Base-by-base conservation (phyloP, 1,140 invertebrate genomes). In the Trialeurodes vaporariorum region DNA sequence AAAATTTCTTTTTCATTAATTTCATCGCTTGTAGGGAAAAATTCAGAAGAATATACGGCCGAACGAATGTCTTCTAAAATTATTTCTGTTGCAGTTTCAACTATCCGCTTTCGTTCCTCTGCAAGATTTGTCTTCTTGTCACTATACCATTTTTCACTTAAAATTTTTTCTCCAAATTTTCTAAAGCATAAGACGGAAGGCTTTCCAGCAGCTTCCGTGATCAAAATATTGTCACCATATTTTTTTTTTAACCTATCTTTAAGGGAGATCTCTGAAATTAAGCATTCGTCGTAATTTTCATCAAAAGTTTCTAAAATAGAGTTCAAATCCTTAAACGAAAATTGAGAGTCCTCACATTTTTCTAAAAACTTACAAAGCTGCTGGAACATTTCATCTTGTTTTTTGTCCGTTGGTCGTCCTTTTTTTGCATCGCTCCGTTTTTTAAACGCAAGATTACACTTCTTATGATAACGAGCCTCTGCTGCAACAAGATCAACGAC, bases 81-180 rank as follows among this genome's bases (percentile, higher is more conserved):
- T 9, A 49, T 49, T 9, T 49, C 17, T 9, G 34, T 17, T 49
- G 34, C 34, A 49, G 34, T 17, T 17, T 49, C 34, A 63, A 77
- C 59, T 25, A 73, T 67, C 72, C 70, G 71, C 1, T 72, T 63
- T 59, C 69, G 64, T 67, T 75, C 71, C 70, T 70, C 72, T 70
- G 65, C 59, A 11, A 68, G 60, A 68, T 72, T 69, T 69, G 59
- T n/a, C 65, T 64, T 72, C 60, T 59, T 68, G 34, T 25, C 24
- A 2, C 22, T 5, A n/a, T 26, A 26, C 34, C 34, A 49, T 17
- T 49, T 5, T 9, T 5, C 34, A 17, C 17, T 49, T 5, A 49
- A 9, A 17, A 49, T 17, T 49, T 49, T 49, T 5, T 49, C 34
- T 5, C 5, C 5, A 49, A 49, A 49, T 9, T 17, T 49, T 17